Base-by-base conservation (phyloP, 2,888 invertebrate genomes). In the Dione vanillae region DNA sequence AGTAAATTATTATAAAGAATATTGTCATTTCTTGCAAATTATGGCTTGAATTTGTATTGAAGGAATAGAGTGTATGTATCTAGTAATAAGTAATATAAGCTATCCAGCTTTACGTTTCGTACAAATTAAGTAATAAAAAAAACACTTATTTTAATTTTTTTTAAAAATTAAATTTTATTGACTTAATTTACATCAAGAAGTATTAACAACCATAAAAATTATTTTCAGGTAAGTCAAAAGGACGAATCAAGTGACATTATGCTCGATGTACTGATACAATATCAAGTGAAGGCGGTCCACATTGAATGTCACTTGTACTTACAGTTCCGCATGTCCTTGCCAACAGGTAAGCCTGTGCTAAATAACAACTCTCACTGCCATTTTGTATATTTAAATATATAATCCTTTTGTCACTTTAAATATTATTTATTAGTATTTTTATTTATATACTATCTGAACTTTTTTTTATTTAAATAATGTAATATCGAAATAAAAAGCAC, bases 261-360 rank as follows among this genome's bases (percentile, higher is more conserved):
- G 40, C 47, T 7, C 51, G 66, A 65, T 43, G 62, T 56, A 49
- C 49, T 52, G 41, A 9, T 20, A 35, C 40, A 43, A 40, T 40
- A 40, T 40, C 37, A 71, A 75, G 76, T 78, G 86, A 88, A 87
- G 86, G 89, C 75, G 78, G 82, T 81, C 85, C 43, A 75, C 80
- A 78, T 80, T 85, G 80, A 86, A 87, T 87, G 85, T 80, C 85
- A 86, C 82, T 86, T 80, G 85, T 77, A 75, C 79, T 78, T 16
- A n/a, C 35, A 80, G 83, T 87, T 89, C 87, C 84, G 85, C 66
- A 64, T 84, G 80, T 76, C 89, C 90, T 89, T 88, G 86, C 74
- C 52, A 64, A 58, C 58, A 37, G 43, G 56, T 66, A 65, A 41
- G 54, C 51, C 56, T 66, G 52, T n/a, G 41, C 65, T 62, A 54